A percentile compares a stretch with the other conserved stretches of the same genome.
Conservation (phyloP, 2,888 invertebrate species). For the Dugesia japonica region DNA sequence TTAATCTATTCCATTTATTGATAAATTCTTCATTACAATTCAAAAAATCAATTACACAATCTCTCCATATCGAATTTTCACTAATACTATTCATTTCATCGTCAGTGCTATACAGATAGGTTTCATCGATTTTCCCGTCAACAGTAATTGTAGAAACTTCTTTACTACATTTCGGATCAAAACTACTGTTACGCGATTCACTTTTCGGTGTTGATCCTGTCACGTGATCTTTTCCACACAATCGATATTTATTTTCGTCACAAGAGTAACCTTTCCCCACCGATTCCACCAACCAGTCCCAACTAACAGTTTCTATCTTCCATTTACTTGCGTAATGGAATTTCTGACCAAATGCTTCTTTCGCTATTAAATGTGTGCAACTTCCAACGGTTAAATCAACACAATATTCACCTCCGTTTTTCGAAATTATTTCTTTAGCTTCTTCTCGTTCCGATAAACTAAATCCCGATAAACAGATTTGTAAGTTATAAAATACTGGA, state of each 20-base stretch:
- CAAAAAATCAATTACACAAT: neutral
- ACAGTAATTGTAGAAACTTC: neutral
- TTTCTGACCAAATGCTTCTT: conserved; percentile 54
- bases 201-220: neutral
- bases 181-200: neutral
- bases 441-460: neutral
- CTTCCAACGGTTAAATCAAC: conserved; percentile 51
- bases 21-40: neutral
- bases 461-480: neutral
- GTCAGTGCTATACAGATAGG: neutral
- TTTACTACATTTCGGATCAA: no score
- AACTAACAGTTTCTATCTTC: conserved; percentile 58
- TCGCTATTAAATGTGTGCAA: conserved; percentile 50
- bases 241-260: neutral
- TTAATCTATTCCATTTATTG: neutral
- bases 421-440: conserved; percentile 53
- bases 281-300: conserved; percentile 67
- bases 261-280: conserved; percentile 41
- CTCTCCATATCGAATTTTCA: neutral
- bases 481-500: conserved; percentile 27
- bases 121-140: neutral
- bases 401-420: conserved; percentile 56
- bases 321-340: conserved; percentile 54
- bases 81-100: neutral
- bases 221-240: neutral